phyloP scores from a whole-genome alignment of 2,888 invertebrate species.

The Imbricaverruca yamaguchii region DNA sequence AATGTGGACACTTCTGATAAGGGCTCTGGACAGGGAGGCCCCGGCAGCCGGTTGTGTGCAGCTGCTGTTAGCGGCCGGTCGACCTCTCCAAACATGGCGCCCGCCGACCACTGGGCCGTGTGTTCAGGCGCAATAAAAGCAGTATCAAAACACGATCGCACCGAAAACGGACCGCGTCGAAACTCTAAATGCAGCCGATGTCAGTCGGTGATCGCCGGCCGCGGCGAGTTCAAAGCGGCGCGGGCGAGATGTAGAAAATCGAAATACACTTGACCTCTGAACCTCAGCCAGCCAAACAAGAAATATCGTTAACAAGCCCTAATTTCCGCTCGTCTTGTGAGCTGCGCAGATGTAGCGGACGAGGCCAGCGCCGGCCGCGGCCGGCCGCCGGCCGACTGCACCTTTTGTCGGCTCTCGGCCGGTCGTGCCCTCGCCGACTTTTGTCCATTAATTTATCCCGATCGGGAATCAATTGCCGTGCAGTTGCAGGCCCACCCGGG shows the following conservation, averaged over 20 bases:
- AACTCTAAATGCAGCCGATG: background rate
- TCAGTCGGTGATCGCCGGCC: background rate
- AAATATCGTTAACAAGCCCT: slow-evolving; percentile 21
- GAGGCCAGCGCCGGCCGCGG: background rate
- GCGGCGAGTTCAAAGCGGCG: slow-evolving; percentile 5
- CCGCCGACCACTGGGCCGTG: background rate
- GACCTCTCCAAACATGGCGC: background rate
- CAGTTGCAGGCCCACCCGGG: background rate
- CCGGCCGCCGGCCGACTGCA: background rate
- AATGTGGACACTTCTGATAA: slow-evolving; percentile 5
- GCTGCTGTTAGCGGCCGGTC: background rate
- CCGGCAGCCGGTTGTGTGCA: background rate
- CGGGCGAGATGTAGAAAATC: background rate
- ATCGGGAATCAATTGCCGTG: background rate
- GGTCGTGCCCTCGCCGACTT: background rate
- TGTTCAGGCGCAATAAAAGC: slow-evolving; percentile 3
- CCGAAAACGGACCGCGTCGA: background rate
- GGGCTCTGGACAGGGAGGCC: background rate
- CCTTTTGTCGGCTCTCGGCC: background rate
- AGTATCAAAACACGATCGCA: slow-evolving; percentile 10
- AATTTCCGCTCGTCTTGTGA: background rate
- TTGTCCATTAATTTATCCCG: slow-evolving; percentile 1
- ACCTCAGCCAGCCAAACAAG: background rate
- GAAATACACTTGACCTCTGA: slow-evolving; percentile 6
- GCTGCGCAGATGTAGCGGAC: background rate